These are phyloP conservation scores for Caretta caretta DNA, from an alignment of 2,113 vertebrate genomes.

Conservation along the genomic window DNA sequence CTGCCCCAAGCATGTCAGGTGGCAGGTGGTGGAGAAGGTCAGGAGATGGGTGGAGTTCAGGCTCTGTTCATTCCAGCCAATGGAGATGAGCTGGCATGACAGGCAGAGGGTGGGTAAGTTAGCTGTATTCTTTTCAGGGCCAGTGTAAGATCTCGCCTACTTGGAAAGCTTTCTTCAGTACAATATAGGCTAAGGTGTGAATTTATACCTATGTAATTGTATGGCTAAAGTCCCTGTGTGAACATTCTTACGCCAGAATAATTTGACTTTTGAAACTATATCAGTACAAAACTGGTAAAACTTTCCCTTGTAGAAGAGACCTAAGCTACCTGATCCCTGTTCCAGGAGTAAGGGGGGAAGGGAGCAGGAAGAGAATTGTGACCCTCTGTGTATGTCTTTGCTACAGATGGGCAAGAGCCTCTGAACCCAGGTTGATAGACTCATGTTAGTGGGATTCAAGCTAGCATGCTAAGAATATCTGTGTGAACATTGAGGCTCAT, in stretches of 20 bases:
- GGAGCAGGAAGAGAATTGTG: background rate
- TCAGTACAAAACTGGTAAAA: background rate
- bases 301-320: background rate
- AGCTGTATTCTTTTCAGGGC: background rate
- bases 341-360: background rate
- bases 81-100: background rate
- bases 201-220: background rate
- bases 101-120: background rate
- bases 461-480: no score
- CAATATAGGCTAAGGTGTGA: background rate
- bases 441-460: no score
- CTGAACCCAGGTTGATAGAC: no score
- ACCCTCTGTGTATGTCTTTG: background rate
- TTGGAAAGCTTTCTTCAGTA: background rate
- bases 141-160: background rate
- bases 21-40: background rate
- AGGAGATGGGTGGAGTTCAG: background rate
- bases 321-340: background rate
- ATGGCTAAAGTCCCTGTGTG: background rate
- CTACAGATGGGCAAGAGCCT: no score
- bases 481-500: no score
- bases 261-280: no score
- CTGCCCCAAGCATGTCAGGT: background rate
- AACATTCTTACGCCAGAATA: no score
- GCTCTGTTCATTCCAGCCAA: background rate